These are phyloP conservation scores for Pseudomyrmex pallidus DNA, from an alignment of 1,140 invertebrate genomes.

Conservation along the genomic window DNA sequence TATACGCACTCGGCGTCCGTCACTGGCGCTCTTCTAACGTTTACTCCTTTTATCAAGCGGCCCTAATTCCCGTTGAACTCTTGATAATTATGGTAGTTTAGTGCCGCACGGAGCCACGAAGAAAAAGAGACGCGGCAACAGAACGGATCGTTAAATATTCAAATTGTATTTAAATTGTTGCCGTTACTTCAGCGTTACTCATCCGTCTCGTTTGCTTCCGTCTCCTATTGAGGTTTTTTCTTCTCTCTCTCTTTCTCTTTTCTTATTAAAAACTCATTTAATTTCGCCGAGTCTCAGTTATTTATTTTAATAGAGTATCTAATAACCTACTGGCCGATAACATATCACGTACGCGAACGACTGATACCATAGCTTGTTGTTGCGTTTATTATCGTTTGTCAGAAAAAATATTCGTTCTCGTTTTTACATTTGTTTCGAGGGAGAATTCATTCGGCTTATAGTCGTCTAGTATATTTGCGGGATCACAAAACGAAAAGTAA, in stretches of 20 bases:
- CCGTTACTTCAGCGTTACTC: slow-evolving; percentile 74
- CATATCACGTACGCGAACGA: no score
- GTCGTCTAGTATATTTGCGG: slow-evolving; percentile 26
- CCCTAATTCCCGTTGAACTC: slow-evolving; percentile 74
- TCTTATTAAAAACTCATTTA: slow-evolving; percentile 9
- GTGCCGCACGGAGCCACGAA: slow-evolving; percentile 49
- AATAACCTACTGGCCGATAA: no score
- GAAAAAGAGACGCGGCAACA: slow-evolving; percentile 49
- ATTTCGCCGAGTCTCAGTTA: not conserved
- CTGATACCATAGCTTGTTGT: not conserved
- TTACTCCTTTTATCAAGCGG: slow-evolving; percentile 67
- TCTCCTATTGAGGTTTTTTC: slow-evolving; percentile 23
- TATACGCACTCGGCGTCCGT: slow-evolving; percentile 69
- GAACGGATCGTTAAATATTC: slow-evolving; percentile 73
- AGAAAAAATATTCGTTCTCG: no score
- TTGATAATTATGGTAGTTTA: slow-evolving; percentile 77
- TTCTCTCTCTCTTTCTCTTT: not conserved
- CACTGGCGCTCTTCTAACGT: slow-evolving; percentile 44
- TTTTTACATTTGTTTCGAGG: slow-evolving; percentile 12
- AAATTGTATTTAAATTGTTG: slow-evolving; percentile 80
- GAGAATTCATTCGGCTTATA: slow-evolving; percentile 7
- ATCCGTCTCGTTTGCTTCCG: slow-evolving; percentile 64
- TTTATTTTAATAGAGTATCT: not conserved
- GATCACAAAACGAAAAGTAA: slow-evolving; percentile 28
- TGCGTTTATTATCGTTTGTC: no score